These are phyloP conservation scores for Holothuria leucospilota DNA, from an alignment of 53 echinoderm and acorn worm species.

Conservation along the genomic window DNA sequence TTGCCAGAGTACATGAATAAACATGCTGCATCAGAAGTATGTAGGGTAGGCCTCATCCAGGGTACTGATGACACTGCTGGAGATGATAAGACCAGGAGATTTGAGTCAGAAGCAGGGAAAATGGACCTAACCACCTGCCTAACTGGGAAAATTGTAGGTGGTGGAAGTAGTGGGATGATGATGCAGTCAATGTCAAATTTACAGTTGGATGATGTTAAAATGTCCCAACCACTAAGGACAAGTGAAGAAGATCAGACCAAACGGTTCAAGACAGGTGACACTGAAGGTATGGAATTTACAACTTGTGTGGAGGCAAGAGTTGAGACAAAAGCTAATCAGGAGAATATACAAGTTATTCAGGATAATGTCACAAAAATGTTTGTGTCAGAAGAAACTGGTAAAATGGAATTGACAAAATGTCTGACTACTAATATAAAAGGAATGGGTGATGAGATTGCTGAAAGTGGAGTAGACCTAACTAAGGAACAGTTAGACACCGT, in stretches of 20 bases:
- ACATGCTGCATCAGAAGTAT: neutral
- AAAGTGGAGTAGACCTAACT: no score
- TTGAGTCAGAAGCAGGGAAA: constrained; percentile 35
- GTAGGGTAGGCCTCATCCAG: neutral
- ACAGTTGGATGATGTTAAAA: no score
- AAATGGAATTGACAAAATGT: constrained; percentile 6
- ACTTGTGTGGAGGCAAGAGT: neutral
- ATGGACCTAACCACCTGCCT: constrained; percentile 56
- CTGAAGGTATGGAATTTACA: constrained; percentile 56
- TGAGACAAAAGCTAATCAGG: neutral
- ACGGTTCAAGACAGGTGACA: constrained; percentile 23
- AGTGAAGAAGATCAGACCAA: constrained; percentile 32
- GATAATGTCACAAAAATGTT: constrained; percentile 5
- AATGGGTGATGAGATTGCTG: no score
- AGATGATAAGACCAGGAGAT: constrained; percentile 65
- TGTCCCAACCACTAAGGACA: neutral
- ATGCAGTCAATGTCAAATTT: neutral
- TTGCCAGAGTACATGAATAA: neutral
- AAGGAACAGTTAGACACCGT: no score
- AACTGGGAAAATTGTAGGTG: neutral
- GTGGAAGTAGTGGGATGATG: neutral
- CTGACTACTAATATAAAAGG: neutral
- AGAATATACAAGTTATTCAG: no score
- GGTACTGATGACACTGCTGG: neutral
- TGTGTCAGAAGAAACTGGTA: constrained; percentile 8